phyloP scores from a whole-genome alignment of 2,797 vertebrate species.

The Channa striata region DNA sequence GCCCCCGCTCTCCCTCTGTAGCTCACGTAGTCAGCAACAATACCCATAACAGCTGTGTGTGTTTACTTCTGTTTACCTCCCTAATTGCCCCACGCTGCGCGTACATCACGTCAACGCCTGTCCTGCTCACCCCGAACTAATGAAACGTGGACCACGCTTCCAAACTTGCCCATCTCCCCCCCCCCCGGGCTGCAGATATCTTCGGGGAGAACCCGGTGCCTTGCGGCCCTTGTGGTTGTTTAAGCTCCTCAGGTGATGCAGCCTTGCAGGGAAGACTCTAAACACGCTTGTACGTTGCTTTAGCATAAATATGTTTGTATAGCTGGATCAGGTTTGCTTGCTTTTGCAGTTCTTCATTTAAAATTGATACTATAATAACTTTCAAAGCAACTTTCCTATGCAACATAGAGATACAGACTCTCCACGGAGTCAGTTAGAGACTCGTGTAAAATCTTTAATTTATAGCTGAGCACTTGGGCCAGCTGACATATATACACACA shows the following conservation, averaged over 20 bases:
- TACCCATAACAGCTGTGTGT: conserved; percentile 81
- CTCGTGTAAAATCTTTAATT: conserved; percentile 30
- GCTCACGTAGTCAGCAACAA: conserved; percentile 58
- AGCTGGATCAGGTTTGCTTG: conserved; percentile 4
- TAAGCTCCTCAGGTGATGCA: conserved; percentile 51
- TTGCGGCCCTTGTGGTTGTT: conserved; percentile 46
- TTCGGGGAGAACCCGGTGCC: conserved; percentile 26
- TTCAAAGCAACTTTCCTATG: background rate
- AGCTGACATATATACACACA: conserved; percentile 40
- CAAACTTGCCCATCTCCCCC: conserved; percentile 37
- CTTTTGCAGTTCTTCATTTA: background rate
- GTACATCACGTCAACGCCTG: conserved; percentile 65
- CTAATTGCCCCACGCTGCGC: conserved; percentile 75
- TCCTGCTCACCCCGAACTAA: conserved; percentile 74
- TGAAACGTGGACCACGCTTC: conserved; percentile 60
- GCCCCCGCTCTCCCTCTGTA: conserved; percentile 29
- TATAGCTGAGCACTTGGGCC: conserved; percentile 23
- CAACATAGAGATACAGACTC: background rate
- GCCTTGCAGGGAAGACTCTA: conserved; percentile 4
- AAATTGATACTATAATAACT: background rate
- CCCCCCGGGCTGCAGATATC: conserved; percentile 31
- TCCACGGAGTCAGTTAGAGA: conserved; percentile 14
- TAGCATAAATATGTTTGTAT: conserved; percentile 20
- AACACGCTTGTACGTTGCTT: conserved; percentile 15
- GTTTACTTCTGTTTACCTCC: conserved; percentile 80